These are phyloP conservation scores for Hipparchia sbordonii DNA, from an alignment of 2,888 invertebrate genomes.

Conservation along the genomic window DNA sequence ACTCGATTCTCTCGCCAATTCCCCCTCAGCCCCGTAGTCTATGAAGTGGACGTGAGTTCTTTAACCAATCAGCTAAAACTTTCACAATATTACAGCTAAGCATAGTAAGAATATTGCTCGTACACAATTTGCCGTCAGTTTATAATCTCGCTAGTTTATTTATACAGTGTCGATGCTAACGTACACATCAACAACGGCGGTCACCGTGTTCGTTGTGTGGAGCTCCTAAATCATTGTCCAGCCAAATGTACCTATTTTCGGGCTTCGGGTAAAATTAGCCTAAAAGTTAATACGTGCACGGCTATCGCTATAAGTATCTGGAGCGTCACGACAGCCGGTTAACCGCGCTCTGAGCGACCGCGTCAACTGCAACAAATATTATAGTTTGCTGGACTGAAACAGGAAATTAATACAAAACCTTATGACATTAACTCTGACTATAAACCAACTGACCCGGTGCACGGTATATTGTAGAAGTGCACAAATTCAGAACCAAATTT, in stretches of 20 bases:
- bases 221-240: neutral
- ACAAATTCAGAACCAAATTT: too few species aligned
- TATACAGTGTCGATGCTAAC: too few species aligned
- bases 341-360: slow-evolving; percentile 70
- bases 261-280: slow-evolving; percentile 65
- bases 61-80: too few species aligned
- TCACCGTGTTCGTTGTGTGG: neutral
- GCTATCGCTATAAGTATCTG: slow-evolving; percentile 65
- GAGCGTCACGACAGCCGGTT: slow-evolving; percentile 65
- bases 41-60: too few species aligned
- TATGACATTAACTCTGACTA: neutral
- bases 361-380: slow-evolving; percentile 64
- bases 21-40: too few species aligned
- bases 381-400: slow-evolving; percentile 58
- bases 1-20: too few species aligned
- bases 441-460: neutral
- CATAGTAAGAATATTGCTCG: too few species aligned
- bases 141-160: too few species aligned
- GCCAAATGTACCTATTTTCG: neutral
- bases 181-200: too few species aligned
- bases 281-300: slow-evolving; percentile 70
- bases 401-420: slow-evolving; percentile 53
- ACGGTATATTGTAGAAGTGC: too few species aligned
- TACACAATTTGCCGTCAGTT: too few species aligned
- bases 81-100: too few species aligned